A percentile compares a stretch with the other conserved stretches of the same genome.
Conservation (phyloP, 2,797 vertebrate genomes). For the Acrossocheilus wenchowensis region DNA sequence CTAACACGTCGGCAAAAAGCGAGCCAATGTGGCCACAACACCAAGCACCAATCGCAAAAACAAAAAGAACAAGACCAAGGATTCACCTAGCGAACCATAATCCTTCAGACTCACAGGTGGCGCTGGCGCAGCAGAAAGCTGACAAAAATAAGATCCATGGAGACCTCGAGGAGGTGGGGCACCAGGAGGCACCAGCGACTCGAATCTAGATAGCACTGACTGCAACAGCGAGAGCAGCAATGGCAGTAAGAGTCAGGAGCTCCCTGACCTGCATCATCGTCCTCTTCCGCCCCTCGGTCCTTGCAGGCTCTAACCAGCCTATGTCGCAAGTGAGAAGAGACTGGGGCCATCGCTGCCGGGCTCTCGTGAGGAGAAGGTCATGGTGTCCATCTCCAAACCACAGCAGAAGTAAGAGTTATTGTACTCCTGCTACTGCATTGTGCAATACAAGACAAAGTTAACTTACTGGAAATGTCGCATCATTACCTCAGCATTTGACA, state of each 20-base stretch:
- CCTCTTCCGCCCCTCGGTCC: slow-evolving; percentile 74
- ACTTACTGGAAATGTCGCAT: not conserved
- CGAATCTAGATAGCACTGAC: slow-evolving; percentile 94
- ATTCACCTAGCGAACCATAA: slow-evolving; percentile 92
- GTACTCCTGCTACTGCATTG: not conserved
- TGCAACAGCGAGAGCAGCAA: slow-evolving; percentile 97
- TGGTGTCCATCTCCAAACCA: slow-evolving; percentile 88
- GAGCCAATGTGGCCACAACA: slow-evolving; percentile 92
- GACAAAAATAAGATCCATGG: slow-evolving; percentile 98
- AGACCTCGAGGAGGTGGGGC: slow-evolving; percentile 88
- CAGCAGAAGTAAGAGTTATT: slow-evolving; percentile 82
- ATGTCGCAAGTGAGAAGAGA: slow-evolving; percentile 81
- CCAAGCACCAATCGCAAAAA: slow-evolving; percentile 95
- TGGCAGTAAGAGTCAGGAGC: slow-evolving; percentile 94
- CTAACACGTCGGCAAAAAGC: slow-evolving; percentile 94
- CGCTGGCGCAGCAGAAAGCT: slow-evolving; percentile 94
- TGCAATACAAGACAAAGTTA: not conserved
- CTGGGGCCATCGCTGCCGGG: slow-evolving; percentile 80
- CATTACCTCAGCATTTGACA: not conserved
- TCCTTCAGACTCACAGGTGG: slow-evolving; percentile 96
- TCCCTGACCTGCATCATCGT: slow-evolving; percentile 89
- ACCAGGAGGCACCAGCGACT: slow-evolving; percentile 91
- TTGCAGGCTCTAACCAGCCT: slow-evolving; percentile 66
- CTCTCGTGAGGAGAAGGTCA: slow-evolving; percentile 88
- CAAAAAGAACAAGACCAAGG: slow-evolving; percentile 99